Evolutionary conservation across 1,140 invertebrate species (phyloP).

Genomic region (Rhyzopertha dominica): DNA sequence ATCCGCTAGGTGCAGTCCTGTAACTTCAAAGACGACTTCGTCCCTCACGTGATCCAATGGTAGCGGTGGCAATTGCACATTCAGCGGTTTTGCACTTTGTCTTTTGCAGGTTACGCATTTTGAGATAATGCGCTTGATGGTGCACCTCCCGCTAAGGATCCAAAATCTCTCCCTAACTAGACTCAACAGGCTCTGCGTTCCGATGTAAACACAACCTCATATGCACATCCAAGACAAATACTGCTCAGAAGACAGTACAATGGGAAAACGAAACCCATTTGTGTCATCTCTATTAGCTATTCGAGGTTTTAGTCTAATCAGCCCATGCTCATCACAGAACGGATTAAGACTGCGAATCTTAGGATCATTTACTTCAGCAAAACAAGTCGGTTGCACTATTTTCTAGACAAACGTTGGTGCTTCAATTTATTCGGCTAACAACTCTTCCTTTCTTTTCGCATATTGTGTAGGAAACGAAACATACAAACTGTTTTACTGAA

Average conservation of each 20-base stretch:
- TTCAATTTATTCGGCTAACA: too few relatives aligned
- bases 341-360: not conserved
- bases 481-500: too few relatives aligned
- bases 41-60: slow-evolving; percentile 32
- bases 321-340: slow-evolving; percentile 8
- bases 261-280: slow-evolving; percentile 12
- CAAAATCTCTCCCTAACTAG: too few relatives aligned
- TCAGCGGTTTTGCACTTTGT: slow-evolving; percentile 22
- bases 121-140: slow-evolving; percentile 13
- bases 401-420: too few relatives aligned
- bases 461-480: too few relatives aligned
- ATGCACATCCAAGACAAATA: slow-evolving; percentile 3
- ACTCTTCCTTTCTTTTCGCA: too few relatives aligned
- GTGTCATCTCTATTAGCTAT: slow-evolving; percentile 3
- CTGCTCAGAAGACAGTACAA: slow-evolving; percentile 12
- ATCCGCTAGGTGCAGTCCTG: slow-evolving; percentile 35
- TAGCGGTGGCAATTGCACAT: slow-evolving; percentile 24
- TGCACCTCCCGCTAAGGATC: slow-evolving; percentile 15
- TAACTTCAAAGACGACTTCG: slow-evolving; percentile 32
- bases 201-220: slow-evolving; percentile 1
- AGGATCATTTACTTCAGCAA: not conserved
- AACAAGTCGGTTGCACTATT: not conserved
- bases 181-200: slow-evolving; percentile 8
- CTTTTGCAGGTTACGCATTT: slow-evolving; percentile 26
- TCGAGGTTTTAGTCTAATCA: slow-evolving; percentile 4